Evolutionary conservation across 1,140 invertebrate genomes (phyloP), one percentile per base, ranked within the genome.

Genomic region (Neoseiulus cucumeris): DNA sequence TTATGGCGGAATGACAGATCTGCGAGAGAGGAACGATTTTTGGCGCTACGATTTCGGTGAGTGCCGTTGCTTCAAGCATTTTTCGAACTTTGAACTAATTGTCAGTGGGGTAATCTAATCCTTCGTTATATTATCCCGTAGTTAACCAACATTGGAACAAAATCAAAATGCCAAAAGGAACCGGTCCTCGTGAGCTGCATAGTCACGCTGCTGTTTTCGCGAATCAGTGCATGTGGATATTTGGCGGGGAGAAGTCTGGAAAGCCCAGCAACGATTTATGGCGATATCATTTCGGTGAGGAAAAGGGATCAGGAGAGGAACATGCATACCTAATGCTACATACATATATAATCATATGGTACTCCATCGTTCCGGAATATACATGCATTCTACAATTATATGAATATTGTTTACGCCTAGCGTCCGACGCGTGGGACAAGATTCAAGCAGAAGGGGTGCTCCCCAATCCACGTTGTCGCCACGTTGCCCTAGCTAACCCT

Each of bases 1-100:
- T 71, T 90, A 87, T 74, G 90, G 87, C 4, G 90, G 90, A 0
- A 89, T 89, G 85, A 87, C 84, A 55, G 87, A 91, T 76, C 79
- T 92, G 1, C 82, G 86, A 66, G 84, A 85, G 68, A 81, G 85
- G 70, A 80, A 79, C 67, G 89, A 93, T 75, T 83, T 90, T 44
- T 92, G 89, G 89, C 81, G 82, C 72, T 91, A 84, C 80, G 85
- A 88, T 75, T 83, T 81, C 65, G 72, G 80, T 82, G 71, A 74
- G 22, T 28, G 1, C 55, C 41, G 29, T 42, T 55, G 42, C 66
- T 65, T 67, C 5, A 44, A 20, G 6, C 42, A 12, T 66, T 12
- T n/a, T 44, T 68, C 17, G 22, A n/a, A 29, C 17, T 14, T 20
- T 20, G 25, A 68, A 42, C 17, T 14, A 29, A n/a, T 64, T n/a